Conservation (phyloP, 2,113 vertebrate species). For the Galeopterus variegatus region DNA sequence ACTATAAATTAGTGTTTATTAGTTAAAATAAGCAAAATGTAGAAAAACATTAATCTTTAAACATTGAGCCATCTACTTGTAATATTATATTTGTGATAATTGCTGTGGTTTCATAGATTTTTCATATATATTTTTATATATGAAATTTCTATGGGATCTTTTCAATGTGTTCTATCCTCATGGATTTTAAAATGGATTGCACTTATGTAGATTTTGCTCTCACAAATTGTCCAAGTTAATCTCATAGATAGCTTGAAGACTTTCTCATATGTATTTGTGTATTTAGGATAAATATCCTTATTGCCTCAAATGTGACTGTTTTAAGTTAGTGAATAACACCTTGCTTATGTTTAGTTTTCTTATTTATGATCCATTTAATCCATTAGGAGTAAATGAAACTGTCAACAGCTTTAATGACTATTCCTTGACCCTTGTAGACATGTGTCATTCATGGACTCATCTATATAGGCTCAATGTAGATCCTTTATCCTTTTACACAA, state of each 20-base stretch:
- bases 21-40: constrained; percentile 26
- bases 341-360: background rate
- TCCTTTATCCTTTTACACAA: background rate
- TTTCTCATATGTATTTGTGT: background rate
- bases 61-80: background rate
- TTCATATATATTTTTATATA: background rate
- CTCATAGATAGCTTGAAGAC: background rate
- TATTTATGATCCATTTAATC: background rate
- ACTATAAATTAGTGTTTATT: background rate
- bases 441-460: background rate
- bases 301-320: background rate
- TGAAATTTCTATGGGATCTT: background rate
- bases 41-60: background rate
- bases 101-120: background rate
- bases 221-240: background rate
- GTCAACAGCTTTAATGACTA: background rate
- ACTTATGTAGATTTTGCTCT: background rate
- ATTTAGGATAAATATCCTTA: background rate
- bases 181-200: background rate
- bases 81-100: background rate
- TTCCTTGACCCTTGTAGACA: background rate
- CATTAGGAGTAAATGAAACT: constrained; percentile 12
- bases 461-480: background rate
- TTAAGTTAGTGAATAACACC: background rate
- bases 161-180: background rate